phyloP scores from a whole-genome alignment of 1,140 invertebrate genomes.

The Telenomus remus region DNA sequence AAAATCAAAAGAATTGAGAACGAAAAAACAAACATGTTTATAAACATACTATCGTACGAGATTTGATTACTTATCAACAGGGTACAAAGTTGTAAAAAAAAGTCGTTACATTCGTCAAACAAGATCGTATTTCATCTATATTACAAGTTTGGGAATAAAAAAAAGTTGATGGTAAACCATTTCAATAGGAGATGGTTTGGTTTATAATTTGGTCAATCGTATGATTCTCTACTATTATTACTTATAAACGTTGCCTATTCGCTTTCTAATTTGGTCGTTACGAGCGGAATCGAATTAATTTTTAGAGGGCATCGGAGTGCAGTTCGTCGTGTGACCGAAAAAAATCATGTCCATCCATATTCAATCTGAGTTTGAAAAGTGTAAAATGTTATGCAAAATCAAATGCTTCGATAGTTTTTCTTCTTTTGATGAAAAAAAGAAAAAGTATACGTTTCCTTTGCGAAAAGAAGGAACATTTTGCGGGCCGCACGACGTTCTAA shows the following conservation, averaged over 20 bases:
- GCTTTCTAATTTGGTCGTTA: conserved; percentile 57
- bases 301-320: conserved; percentile 39
- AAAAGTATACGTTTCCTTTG: no score
- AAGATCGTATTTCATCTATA: conserved; percentile 47
- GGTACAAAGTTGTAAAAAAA: conserved; percentile 51
- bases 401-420: no score
- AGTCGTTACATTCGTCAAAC: conserved; percentile 36
- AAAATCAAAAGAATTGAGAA: conserved; percentile 4
- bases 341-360: background rate
- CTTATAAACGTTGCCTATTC: conserved; percentile 56
- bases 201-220: conserved; percentile 43
- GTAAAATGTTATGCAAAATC: no score
- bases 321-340: conserved; percentile 28
- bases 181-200: conserved; percentile 25
- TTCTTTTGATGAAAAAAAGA: no score
- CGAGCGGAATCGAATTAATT: conserved; percentile 52
- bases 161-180: conserved; percentile 28
- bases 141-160: conserved; percentile 48
- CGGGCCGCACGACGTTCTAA: conserved; percentile 21
- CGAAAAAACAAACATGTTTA: conserved; percentile 11
- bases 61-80: conserved; percentile 29
- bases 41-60: conserved; percentile 30
- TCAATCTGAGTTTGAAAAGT: no score
- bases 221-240: conserved; percentile 43
- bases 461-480: no score